Evolutionary conservation across 2,888 invertebrate species (phyloP).

Genomic region (Ennomos fuscantarius): DNA sequence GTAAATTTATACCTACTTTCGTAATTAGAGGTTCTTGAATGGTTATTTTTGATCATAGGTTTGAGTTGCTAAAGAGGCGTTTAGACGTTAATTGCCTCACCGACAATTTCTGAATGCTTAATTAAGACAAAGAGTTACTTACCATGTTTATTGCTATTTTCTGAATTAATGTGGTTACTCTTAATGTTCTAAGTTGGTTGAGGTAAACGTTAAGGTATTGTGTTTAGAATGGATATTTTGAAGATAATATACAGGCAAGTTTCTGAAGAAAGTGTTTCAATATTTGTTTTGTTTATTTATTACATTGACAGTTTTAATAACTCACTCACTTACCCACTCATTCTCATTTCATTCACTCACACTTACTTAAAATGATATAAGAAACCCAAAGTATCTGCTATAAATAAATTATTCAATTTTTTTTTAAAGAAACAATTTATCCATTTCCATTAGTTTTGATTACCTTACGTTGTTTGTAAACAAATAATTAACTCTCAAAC

Average conservation of each 20-base stretch:
- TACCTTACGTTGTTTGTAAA: too few species aligned
- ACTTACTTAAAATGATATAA: too few species aligned
- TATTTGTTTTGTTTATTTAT: too few species aligned
- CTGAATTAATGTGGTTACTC: slow-evolving; percentile 17
- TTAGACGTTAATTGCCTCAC: slow-evolving; percentile 24
- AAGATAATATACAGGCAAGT: not conserved
- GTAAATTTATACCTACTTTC: slow-evolving; percentile 28
- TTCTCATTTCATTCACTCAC: too few species aligned
- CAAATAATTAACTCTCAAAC: too few species aligned
- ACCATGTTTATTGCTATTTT: slow-evolving; percentile 26
- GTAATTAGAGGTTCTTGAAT: slow-evolving; percentile 22
- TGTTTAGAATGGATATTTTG: not conserved
- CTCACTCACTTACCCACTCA: too few species aligned
- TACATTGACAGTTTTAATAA: too few species aligned
- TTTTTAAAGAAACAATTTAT: too few species aligned
- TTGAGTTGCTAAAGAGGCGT: slow-evolving; percentile 22
- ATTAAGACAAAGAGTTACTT: slow-evolving; percentile 24
- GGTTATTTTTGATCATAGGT: slow-evolving; percentile 17
- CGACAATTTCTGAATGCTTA: slow-evolving; percentile 20
- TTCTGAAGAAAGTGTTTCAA: too few species aligned
- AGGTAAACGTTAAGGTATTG: slow-evolving; percentile 4
- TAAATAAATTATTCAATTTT: too few species aligned
- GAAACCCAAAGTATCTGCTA: too few species aligned
- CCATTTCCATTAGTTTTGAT: too few species aligned
- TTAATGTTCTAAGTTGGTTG: slow-evolving; percentile 16